Conservation (phyloP, 2,888 invertebrate species). For the Punctoribates punctum region DNA sequence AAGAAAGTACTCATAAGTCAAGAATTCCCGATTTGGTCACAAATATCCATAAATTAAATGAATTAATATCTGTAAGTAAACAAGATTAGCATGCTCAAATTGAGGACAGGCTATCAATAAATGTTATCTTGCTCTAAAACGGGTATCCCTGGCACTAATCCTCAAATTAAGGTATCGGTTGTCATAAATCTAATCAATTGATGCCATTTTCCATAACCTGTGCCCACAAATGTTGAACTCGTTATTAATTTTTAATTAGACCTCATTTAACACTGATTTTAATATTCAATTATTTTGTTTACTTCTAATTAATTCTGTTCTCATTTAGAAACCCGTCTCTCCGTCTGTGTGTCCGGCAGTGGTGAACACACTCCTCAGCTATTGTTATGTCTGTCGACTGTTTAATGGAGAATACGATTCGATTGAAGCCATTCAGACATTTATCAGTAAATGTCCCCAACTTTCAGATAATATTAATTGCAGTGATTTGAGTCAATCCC, state of each 20-base stretch:
- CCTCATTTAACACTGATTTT: too few relatives aligned
- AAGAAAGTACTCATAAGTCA: not conserved
- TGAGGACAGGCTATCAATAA: not conserved
- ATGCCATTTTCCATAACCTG: too few relatives aligned
- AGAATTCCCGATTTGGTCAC: not conserved
- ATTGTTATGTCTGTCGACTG: slow-evolving; percentile 40
- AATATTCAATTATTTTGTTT: too few relatives aligned
- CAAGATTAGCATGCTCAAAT: too few relatives aligned
- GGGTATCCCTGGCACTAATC: too few relatives aligned
- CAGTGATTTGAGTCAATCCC: slow-evolving; percentile 9
- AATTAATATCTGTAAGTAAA: slow-evolving; percentile 22
- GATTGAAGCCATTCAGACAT: not conserved
- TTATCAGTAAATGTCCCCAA: slow-evolving; percentile 12
- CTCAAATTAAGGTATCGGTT: too few relatives aligned
- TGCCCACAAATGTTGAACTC: too few relatives aligned
- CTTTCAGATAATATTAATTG: slow-evolving; percentile 21
- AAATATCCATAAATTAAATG: slow-evolving; percentile 14
- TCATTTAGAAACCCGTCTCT: slow-evolving; percentile 32
- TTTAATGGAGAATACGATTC: slow-evolving; percentile 40
- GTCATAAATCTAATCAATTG: too few relatives aligned
- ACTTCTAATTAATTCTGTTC: not conserved
- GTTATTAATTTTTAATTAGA: too few relatives aligned
- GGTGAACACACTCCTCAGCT: slow-evolving; percentile 27
- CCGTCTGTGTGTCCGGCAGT: slow-evolving; percentile 31
- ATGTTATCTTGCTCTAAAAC: too few relatives aligned